phyloP scores from a whole-genome alignment of 2,888 invertebrate species.

The Oxycera nigricornis region DNA sequence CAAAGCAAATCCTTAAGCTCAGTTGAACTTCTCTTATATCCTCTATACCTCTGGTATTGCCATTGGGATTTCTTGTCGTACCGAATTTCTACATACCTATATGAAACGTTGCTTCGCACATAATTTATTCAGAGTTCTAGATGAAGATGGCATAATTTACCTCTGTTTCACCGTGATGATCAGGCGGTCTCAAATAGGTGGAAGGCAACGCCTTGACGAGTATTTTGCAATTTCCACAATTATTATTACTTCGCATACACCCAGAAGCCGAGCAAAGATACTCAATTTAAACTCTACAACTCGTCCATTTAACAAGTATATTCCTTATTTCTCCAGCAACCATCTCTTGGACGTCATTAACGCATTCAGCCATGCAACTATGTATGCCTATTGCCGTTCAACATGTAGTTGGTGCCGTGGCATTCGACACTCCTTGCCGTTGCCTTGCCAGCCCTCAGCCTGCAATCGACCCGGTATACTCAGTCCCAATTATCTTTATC shows the following conservation, averaged over 20 bases:
- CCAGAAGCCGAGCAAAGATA: no score
- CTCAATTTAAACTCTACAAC: no score
- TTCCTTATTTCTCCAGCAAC: neutral
- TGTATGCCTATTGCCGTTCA: no score
- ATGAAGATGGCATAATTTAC: constrained; percentile 1
- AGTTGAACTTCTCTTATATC: neutral
- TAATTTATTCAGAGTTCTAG: constrained; percentile 14
- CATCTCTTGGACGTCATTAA: neutral
- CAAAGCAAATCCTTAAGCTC: neutral
- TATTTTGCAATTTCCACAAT: neutral
- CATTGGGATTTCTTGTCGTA: neutral
- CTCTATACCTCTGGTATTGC: neutral
- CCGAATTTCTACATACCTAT: neutral
- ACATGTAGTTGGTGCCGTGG: neutral
- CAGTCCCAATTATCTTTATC: neutral
- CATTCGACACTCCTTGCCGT: neutral
- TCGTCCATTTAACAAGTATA: no score
- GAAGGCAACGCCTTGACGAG: neutral
- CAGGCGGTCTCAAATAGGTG: neutral
- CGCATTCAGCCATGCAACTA: constrained; percentile 13
- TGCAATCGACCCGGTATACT: neutral
- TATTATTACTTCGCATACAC: no score
- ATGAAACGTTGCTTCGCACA: neutral
- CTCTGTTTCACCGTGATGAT: neutral
- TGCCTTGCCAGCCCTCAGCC: neutral